Conservation (phyloP, 2,797 vertebrate species). For the Mormyrops boulengeri region DNA sequence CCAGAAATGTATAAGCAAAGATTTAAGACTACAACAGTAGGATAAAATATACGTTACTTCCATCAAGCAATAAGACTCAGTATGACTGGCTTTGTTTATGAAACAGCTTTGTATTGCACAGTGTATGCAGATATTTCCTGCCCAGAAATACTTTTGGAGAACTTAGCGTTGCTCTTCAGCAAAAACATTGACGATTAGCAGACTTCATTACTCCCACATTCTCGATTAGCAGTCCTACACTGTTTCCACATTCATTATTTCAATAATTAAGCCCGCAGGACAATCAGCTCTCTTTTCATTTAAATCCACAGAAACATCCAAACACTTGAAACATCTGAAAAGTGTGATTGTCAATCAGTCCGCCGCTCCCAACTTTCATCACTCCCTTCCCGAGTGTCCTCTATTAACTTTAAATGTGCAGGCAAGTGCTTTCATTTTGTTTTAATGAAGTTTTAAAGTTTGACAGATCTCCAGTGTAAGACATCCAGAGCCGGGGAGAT, state of each 20-base stretch:
- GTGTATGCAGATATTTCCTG: not conserved
- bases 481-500: slow-evolving; percentile 30
- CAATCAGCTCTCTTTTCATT: slow-evolving; percentile 46
- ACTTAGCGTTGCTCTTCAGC: not conserved
- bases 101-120: not conserved
- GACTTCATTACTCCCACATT: not conserved
- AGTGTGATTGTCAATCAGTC: slow-evolving; percentile 60
- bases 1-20: not conserved
- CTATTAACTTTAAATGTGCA: slow-evolving; percentile 61
- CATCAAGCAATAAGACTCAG: not conserved
- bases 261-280: slow-evolving; percentile 3
- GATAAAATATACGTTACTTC: not conserved
- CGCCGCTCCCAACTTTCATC: slow-evolving; percentile 55
- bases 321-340: slow-evolving; percentile 58
- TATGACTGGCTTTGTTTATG: not conserved
- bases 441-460: slow-evolving; percentile 74
- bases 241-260: slow-evolving; percentile 1
- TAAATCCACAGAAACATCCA: slow-evolving; percentile 56
- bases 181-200: not conserved
- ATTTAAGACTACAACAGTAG: not conserved
- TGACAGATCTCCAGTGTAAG: slow-evolving; percentile 56
- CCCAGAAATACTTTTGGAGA: not conserved
- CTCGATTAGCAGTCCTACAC: slow-evolving; percentile 6
- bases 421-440: slow-evolving; percentile 64
- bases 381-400: slow-evolving; percentile 58